Evolutionary conservation across 2,888 invertebrate species (phyloP).

Genomic region (Orthonevra nobilis): DNA sequence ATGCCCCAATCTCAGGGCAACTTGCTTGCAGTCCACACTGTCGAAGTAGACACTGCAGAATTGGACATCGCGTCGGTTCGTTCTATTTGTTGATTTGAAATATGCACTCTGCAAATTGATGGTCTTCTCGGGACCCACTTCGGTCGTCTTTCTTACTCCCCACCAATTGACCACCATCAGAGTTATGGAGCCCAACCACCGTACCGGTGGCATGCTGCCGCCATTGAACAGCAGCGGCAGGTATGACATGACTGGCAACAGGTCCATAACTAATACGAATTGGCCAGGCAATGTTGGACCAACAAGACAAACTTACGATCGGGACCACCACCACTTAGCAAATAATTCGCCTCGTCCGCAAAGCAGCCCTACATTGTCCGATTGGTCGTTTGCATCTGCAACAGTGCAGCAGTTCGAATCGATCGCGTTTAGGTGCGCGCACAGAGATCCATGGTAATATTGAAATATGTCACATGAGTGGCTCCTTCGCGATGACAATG

Average conservation of each 20-base stretch:
- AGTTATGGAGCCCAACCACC: constrained; percentile 47
- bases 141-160: constrained; percentile 65
- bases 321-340: constrained; percentile 50
- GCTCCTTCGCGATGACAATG: constrained; percentile 1
- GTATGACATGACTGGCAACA: constrained; percentile 64
- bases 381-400: constrained; percentile 28
- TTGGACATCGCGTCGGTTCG: constrained; percentile 32
- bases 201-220: constrained; percentile 19
- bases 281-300: constrained; percentile 32
- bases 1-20: no score
- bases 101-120: constrained; percentile 68
- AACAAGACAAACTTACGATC: constrained; percentile 9
- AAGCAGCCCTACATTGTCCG: neutral
- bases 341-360: constrained; percentile 31
- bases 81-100: constrained; percentile 67
- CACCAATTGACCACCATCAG: constrained; percentile 62
- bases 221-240: constrained; percentile 38
- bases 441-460: constrained; percentile 36
- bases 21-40: constrained; percentile 18
- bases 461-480: constrained; percentile 61
- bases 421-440: constrained; percentile 55
- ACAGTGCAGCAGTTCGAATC: constrained; percentile 40
- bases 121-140: constrained; percentile 58
- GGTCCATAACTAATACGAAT: constrained; percentile 69
- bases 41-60: neutral